Evolutionary conservation across 2,797 vertebrate species (phyloP), one percentile per base, ranked within the genome.

Genomic region (Lagodon rhomboides): DNA sequence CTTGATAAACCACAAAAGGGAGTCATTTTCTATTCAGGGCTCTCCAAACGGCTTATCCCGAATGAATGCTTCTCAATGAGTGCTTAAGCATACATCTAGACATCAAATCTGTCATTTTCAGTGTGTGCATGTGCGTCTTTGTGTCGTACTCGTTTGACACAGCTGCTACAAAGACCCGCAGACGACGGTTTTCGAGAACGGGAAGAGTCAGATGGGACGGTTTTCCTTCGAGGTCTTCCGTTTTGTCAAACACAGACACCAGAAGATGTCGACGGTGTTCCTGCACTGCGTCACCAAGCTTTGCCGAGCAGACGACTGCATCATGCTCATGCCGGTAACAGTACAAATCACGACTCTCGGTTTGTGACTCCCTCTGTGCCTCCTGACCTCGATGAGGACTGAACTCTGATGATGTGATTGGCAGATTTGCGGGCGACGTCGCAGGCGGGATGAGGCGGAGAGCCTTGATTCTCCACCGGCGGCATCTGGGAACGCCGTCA

Each of bases 151-250:
- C n/a, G n/a, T 82, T 72, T 79, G 17, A 88, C 73, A 41, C 77
- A 99, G 98, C 88, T 99, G 98, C 90, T 95, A 97, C 89, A 99
- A 99, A 94, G 98, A 99, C 87, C 96, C 98, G 0, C 98, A 99
- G 95, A 99, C 98, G 0, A 98, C 98, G 0, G 95, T 99, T 80
- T 97, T 98, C 53, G 98, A 99, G 91, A 99, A 99, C 0, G 98
- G 97, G 49, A 97, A 95, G 92, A 99, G 98, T 84, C 98, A 99
- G 88, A 96, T 96, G 91, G 98, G 98, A 0, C 96, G 98, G 0
- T 99, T 99, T 88, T 98, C 98, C 51, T 99, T 99, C 1, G 98
- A 99, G 92, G 98, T 99, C 80, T 99, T 99, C 90, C 97, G 98
- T 60, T 99, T 99, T 70, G 97, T 99, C 64, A 99, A 99, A 84